Base-by-base conservation (phyloP, 2,888 invertebrate species). In the Acleris sparsana region DNA sequence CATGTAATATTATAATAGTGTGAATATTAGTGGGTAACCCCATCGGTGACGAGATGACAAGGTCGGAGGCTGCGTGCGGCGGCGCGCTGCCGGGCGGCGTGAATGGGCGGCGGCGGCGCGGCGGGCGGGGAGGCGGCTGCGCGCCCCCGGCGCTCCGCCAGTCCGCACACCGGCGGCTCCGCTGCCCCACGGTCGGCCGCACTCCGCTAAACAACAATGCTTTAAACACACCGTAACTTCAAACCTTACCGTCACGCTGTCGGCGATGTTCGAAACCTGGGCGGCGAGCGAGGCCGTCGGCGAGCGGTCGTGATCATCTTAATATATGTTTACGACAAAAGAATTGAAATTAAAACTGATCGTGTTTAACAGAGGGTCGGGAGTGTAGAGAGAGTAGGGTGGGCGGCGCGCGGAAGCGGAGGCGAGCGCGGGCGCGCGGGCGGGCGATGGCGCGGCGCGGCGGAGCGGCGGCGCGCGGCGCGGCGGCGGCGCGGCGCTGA, bases 161-260 rank as follows among this genome's bases (percentile, higher is more conserved):
- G 92, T 92, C 92, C 92, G 91, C 92, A 90, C 89, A 89, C 91
- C 92, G 91, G 92, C 92, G 92, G 92, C 92, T 88, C 89, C 90
- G 91, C 92, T 91, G 92, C 90, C 90, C 91, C 90, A 92, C 91
- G 91, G 89, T 88, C 89, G 89, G 89, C 91, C 90, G 90, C 91
- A 89, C 89, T 89, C 90, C 89, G 89, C 88, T 87, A 80, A 85
- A 89, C 89, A 91, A 92, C 91, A 92, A 92, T 92, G 91, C 89
- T 88, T 86, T 87, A 85, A 85, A 86, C 90, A 87, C 87, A 81
- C 86, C 88, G 87, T 88, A 82, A 88, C 88, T 83, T 85, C 83
- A 80, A 80, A 82, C 83, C 81, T 79, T 83, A 83, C 84, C 82
- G 87, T 82, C 80, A 78, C 84, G 80, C 82, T 78, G 81, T 76